Percentiles rank a stretch among this genome's conserved stretches.
phyloP scores from a whole-genome alignment of 2,797 vertebrate genomes.

The Fundulus diaphanus region DNA sequence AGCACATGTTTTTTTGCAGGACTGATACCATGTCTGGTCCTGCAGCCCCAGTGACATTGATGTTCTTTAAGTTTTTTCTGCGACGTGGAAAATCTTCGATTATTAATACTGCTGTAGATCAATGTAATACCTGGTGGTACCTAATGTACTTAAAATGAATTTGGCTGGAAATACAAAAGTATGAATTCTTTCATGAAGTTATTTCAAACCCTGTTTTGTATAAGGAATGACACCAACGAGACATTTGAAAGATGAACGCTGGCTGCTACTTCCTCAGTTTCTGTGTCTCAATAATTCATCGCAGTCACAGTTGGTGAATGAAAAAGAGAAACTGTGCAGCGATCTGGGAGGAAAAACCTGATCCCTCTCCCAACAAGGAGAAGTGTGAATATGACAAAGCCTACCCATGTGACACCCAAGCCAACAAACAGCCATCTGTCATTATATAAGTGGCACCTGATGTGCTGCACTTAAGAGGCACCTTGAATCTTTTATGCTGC shows the following conservation, averaged over 20 bases:
- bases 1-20: too few relatives aligned
- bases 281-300: conserved; percentile 76
- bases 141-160: not conserved
- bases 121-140: not conserved
- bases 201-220: conserved; percentile 40
- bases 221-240: conserved; percentile 53
- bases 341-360: conserved; percentile 75
- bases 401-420: conserved; percentile 78
- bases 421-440: conserved; percentile 83
- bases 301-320: conserved; percentile 63
- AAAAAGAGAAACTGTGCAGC: conserved; percentile 76
- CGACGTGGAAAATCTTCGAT: not conserved
- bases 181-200: conserved; percentile 41
- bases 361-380: conserved; percentile 71
- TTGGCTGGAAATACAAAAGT: conserved; percentile 35
- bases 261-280: conserved; percentile 57
- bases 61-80: too few relatives aligned
- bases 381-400: conserved; percentile 83
- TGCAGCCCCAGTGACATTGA: too few relatives aligned
- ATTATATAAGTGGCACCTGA: conserved; percentile 83
- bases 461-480: conserved; percentile 80
- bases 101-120: not conserved
- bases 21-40: too few relatives aligned
- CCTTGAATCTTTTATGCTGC: conserved; percentile 82
- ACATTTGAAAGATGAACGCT: conserved; percentile 35